Evolutionary conservation across 2,113 vertebrate genomes (phyloP), one percentile per base, ranked within the genome.

Genomic region (Nerophis ophidion): DNA sequence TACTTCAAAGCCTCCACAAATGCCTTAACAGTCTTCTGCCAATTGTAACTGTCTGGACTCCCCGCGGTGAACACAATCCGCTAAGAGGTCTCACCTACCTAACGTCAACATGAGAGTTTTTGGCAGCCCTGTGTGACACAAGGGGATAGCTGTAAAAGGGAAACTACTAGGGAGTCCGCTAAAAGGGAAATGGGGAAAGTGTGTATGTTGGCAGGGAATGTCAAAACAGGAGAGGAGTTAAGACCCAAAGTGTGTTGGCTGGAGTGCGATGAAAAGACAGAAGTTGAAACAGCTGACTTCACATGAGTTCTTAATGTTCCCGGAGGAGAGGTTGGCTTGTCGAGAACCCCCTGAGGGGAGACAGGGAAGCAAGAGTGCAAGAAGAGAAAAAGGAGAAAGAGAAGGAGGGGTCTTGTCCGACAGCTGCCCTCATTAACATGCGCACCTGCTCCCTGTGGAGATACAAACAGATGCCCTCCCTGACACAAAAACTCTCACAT

Each of bases 381-480:
- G 45, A n/a, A 36, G 71, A 68, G 78, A 80, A 67, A 65, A 71
- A 70, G 61, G 51, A 65, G 66, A 61, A 65, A 56, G 63, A 66
- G 49, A 82, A 79, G 82, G 79, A 45, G 77, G 81, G 77, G 65
- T 78, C 47, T 57, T 70, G 81, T 70, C 71, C 86, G 89, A 93
- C 93, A 94, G 93, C 92, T 89, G 86, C 90, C 84, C 88, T 91
- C 82, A 88, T 93, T 93, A 92, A 85, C 87, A 91, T 93, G 90
- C 87, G 81, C 95, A 97, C 94, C 96, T 96, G 95, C 94, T 95
- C 90, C 88, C 86, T 81, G 81, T 78, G 74, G 71, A 89, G 89
- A 89, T 90, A 90, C 91, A 91, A 83, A 88, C 91, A 83, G 87
- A 90, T 84, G 89, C 91, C 88, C 86, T 86, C 72, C 66, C 65